These are phyloP conservation scores for Pharmacophagus antenor DNA, from an alignment of 2,888 invertebrate species.

Conservation along the genomic window DNA sequence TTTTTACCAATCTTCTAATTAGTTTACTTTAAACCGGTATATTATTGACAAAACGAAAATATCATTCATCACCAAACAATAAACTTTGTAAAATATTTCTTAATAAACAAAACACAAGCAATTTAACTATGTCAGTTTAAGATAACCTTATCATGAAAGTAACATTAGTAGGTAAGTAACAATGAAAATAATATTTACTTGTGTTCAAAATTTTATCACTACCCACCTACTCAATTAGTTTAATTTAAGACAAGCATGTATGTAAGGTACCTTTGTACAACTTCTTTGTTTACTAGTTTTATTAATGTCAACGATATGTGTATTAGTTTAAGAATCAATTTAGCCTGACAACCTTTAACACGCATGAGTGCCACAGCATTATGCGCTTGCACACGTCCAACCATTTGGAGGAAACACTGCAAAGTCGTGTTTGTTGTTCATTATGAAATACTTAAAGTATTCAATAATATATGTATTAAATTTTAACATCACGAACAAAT, in stretches of 20 bases:
- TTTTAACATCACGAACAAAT: neutral
- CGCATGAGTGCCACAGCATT: slow-evolving; percentile 25
- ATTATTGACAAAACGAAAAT: neutral
- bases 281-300: neutral
- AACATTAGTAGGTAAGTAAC: slow-evolving; percentile 19
- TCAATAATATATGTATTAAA: neutral
- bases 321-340: neutral
- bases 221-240: slow-evolving; percentile 33
- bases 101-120: neutral
- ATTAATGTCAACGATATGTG: neutral
- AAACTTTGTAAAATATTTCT: neutral
- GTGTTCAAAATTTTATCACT: slow-evolving; percentile 24
- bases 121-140: slow-evolving; percentile 12
- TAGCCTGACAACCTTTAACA: neutral
- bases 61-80: neutral
- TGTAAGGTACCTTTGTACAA: slow-evolving; percentile 26
- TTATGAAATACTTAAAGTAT: neutral
- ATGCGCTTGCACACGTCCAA: slow-evolving; percentile 31
- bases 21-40: neutral
- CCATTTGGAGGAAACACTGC: slow-evolving; percentile 29
- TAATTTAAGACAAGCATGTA: slow-evolving; percentile 32
- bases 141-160: slow-evolving; percentile 18
- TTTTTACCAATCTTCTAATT: neutral
- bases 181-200: slow-evolving; percentile 29
- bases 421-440: slow-evolving; percentile 6